These are phyloP conservation scores for Ectobius pallidus DNA, from an alignment of 2,888 invertebrate species.

Conservation along the genomic window DNA sequence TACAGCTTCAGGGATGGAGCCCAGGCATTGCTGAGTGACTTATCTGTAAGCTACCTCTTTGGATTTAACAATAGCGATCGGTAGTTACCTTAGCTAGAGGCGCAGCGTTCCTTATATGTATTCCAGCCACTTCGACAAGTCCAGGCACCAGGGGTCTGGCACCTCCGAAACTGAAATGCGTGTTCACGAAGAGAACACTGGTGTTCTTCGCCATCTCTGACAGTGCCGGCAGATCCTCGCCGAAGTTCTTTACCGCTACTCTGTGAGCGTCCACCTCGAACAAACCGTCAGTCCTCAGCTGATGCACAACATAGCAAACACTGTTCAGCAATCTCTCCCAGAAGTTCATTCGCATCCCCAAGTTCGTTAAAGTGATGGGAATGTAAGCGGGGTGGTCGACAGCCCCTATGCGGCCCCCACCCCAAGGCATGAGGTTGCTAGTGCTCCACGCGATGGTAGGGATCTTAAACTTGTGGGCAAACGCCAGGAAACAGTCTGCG, in stretches of 20 bases:
- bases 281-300: constrained; percentile 32
- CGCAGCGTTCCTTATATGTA: constrained; percentile 30
- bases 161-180: constrained; percentile 66
- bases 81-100: constrained; percentile 35
- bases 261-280: constrained; percentile 49
- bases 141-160: constrained; percentile 46
- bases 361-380: constrained; percentile 45
- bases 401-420: constrained; percentile 41
- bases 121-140: constrained; percentile 38
- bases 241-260: constrained; percentile 60
- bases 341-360: constrained; percentile 47
- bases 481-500: constrained; percentile 48
- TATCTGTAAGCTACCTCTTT: too few species aligned
- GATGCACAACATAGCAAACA: constrained; percentile 6
- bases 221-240: constrained; percentile 56
- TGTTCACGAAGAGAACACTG: constrained; percentile 65
- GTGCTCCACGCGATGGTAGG: constrained; percentile 44
- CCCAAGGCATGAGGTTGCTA: constrained; percentile 43
- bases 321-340: constrained; percentile 47
- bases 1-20: too few species aligned
- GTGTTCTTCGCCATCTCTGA: constrained; percentile 61
- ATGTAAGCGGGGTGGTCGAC: constrained; percentile 47
- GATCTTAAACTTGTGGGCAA: constrained; percentile 45
- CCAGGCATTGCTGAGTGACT: too few species aligned
- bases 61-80: too few species aligned